A percentile compares a stretch with the other conserved stretches of the same genome.
These are phyloP conservation scores for Heliothis virescens DNA, from an alignment of 1,140 invertebrate genomes.

Conservation along the genomic window DNA sequence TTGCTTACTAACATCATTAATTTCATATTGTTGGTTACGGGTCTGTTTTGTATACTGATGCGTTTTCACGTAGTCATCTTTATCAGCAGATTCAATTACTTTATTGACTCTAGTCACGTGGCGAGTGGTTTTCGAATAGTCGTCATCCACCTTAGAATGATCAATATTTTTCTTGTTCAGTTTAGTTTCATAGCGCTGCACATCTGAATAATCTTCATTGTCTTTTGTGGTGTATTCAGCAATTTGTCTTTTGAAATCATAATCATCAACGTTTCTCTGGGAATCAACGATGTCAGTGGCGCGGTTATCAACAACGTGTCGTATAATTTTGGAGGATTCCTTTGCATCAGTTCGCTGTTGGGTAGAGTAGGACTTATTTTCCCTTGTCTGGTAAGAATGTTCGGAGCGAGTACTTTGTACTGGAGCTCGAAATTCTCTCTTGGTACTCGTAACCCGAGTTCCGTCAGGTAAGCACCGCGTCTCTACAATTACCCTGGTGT, in stretches of 20 bases:
- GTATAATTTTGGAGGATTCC: conserved; percentile 66
- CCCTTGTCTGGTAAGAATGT: conserved; percentile 68
- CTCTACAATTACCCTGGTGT: conserved; percentile 88
- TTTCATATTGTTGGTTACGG: conserved; percentile 8
- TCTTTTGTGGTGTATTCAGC: conserved; percentile 54
- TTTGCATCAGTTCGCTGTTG: conserved; percentile 64
- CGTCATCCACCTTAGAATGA: conserved; percentile 40
- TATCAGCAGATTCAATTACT: conserved; percentile 23
- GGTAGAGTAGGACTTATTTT: conserved; percentile 67
- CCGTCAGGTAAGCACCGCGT: conserved; percentile 89
- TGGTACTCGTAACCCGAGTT: conserved; percentile 88
- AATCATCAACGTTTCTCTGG: conserved; percentile 72
- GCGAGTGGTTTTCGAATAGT: conserved; percentile 46
- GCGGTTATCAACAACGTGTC: conserved; percentile 61
- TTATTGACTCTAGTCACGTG: conserved; percentile 46
- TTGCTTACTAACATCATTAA: background rate
- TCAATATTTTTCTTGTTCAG: conserved; percentile 41
- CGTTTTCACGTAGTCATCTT: conserved; percentile 31
- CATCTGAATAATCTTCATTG: conserved; percentile 54
- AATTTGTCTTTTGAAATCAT: conserved; percentile 71
- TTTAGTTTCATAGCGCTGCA: conserved; percentile 42
- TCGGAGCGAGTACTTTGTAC: conserved; percentile 71
- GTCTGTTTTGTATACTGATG: conserved; percentile 8
- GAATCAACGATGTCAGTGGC: conserved; percentile 73
- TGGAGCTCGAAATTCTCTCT: conserved; percentile 87